Evolutionary conservation across 2,888 invertebrate genomes (phyloP), one percentile per base, ranked within the genome.

Genomic region (Ligdia adustata): DNA sequence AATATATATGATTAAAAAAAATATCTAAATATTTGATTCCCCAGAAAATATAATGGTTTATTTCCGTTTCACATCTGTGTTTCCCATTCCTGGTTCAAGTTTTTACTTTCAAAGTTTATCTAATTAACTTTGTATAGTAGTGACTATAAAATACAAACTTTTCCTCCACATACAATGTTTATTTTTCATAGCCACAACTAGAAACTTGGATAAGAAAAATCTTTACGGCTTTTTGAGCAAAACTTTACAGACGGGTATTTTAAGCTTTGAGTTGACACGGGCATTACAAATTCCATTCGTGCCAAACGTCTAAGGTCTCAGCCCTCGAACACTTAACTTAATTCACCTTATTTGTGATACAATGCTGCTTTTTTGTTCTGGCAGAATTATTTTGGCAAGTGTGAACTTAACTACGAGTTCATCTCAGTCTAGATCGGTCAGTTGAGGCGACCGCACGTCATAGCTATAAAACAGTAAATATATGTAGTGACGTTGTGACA

Each of bases 391-490:
- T 82, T 81, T 74, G 74, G 69, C 72, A 75, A 78, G 70, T 65
- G 64, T 67, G 69, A 69, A 70, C 69, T 71, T 66, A 66, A 70
- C 69, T 75, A n/a, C n/a, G n/a, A 71, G 18, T 22, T 22, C 69
- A 75, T 77, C 72, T 79, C 83, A 86, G 82, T 85, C 78, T 79
- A 80, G 77, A 80, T 72, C 79, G 71, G 75, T 67, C 80, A 73
- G 72, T 64, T 74, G 78, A 53, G 66, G 69, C 65, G 72, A 65
- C 72, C 78, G 75, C 85, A 82, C 82, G 84, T 80, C 59, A 56
- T 70, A 72, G 60, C 63, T 62, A 68, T 63, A 64, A 61, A 55
- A 58, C 61, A 62, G 52, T 45, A 43, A 43, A 57, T 56, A 61
- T 42, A 55, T 40, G 34, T 24, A 51, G 52, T 65, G 66, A 67